Percentiles rank a stretch among this genome's conserved stretches.
Conservation (phyloP, 2,888 invertebrate species). For the Machimus atricapillus region DNA sequence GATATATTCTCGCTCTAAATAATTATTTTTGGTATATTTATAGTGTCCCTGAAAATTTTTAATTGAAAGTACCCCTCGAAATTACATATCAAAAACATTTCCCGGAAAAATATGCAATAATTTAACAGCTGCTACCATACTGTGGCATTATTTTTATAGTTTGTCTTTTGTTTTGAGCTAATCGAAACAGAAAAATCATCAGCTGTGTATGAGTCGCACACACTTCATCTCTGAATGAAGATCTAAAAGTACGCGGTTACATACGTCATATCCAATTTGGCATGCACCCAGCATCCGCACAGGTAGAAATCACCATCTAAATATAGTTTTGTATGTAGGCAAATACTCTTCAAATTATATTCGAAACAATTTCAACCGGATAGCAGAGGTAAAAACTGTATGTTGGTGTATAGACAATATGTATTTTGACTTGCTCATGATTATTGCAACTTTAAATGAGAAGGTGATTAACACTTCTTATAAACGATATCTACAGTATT, state of each 20-base stretch:
- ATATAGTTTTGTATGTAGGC: not conserved
- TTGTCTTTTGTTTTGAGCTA: not conserved
- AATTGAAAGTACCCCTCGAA: not conserved
- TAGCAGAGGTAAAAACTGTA: not conserved
- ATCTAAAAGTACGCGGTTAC: not conserved
- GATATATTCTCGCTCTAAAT: too few relatives aligned
- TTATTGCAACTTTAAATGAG: not conserved
- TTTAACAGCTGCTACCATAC: not conserved
- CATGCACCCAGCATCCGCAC: not conserved
- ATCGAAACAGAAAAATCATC: not conserved
- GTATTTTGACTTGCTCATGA: not conserved
- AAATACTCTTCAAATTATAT: not conserved
- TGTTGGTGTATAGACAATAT: not conserved
- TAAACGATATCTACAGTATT: not conserved
- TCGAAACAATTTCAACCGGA: not conserved
- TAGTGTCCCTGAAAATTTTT: not conserved
- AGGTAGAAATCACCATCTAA: slow-evolving; percentile 12
- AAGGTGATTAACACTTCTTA: not conserved
- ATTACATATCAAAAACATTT: not conserved
- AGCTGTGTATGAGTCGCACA: not conserved
- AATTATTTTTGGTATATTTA: not conserved
- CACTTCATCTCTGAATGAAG: not conserved
- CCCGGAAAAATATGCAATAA: not conserved
- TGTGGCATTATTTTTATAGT: not conserved
- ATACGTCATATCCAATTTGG: slow-evolving; percentile 6